Conservation (phyloP, 2,888 invertebrate species). For the Parnassius apollo region DNA sequence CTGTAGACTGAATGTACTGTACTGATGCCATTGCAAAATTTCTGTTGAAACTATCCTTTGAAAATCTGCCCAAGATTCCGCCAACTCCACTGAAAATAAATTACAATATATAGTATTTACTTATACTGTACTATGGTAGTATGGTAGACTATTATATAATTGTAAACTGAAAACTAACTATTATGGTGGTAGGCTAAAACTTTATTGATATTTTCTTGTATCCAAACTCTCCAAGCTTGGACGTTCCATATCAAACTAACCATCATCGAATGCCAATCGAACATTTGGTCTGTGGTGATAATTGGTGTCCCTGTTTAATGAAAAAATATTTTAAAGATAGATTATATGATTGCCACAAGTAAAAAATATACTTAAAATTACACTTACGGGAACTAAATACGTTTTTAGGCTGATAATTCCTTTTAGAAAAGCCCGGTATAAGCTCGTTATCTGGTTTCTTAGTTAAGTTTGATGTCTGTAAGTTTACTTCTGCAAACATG, state of each 20-base stretch:
- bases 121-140: too few species aligned
- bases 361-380: neutral
- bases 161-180: too few species aligned
- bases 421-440: constrained; percentile 22
- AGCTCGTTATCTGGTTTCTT: constrained; percentile 12
- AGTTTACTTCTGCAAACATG: constrained; percentile 37
- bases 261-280: constrained; percentile 71
- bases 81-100: constrained; percentile 31
- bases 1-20: constrained; percentile 61
- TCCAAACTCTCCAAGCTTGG: constrained; percentile 70
- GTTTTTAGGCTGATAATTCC: constrained; percentile 31
- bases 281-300: constrained; percentile 60
- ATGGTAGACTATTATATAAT: too few species aligned
- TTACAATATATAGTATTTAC: too few species aligned
- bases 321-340: neutral
- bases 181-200: constrained; percentile 41
- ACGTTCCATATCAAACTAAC: constrained; percentile 71
- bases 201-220: constrained; percentile 60
- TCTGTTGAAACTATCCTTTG: constrained; percentile 56
- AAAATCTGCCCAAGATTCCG: constrained; percentile 52
- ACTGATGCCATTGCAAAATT: constrained; percentile 69
- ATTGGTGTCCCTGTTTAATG: constrained; percentile 49
- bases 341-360: neutral
- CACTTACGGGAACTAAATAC: constrained; percentile 48
- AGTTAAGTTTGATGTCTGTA: constrained; percentile 6